Evolutionary conservation across 2,888 invertebrate species (phyloP), one percentile per base, ranked within the genome.

Genomic region (Drosophila fungiperda): DNA sequence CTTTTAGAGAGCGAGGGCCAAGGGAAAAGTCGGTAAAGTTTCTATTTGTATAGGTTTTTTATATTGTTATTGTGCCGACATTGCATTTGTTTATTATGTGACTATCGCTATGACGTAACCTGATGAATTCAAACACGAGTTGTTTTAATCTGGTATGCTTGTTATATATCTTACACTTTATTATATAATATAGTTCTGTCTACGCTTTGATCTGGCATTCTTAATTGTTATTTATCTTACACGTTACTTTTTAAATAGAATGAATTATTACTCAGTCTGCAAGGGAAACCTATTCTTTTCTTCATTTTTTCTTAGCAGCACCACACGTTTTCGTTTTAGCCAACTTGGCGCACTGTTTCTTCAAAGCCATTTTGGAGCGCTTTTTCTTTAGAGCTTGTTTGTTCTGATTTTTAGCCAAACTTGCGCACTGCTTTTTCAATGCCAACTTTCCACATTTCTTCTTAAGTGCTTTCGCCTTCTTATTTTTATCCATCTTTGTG

Each of bases 361-460:
- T 64, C 20, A 11, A 0, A 1, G 63, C 65, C 0, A 15, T 11
- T n/a, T 15, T 59, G 0, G 36, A 32, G 20, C 55, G 42, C 11
- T 32, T 57, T 4, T 57, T 42, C 32, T 32, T 63, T 1, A 20
- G 1, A 0, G 45, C 36, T 1, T 20, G n/a, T 29, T n/a, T 40
- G 36, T 9, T 33, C 35, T 20, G 5, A 29, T 29, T 29, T 29
- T 29, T 29, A 29, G 29, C 6, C 29, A 29, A 29, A 29, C 35
- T 35, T 1, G 17, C 49, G 17, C 15, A 17, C 26, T 17, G 15
- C 17, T 38, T 38, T 17, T 38, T 38, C 17, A 12, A 15, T 45
- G 2, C 32, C 29, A 29, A 29, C 3, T 38, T 54, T 3, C 48
- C 58, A 29, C 29, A 29, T 3, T 65, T 64, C 29, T 57, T 57